Evolutionary conservation across 2,797 vertebrate genomes (phyloP).

Genomic region (Acrossocheilus fasciatus): DNA sequence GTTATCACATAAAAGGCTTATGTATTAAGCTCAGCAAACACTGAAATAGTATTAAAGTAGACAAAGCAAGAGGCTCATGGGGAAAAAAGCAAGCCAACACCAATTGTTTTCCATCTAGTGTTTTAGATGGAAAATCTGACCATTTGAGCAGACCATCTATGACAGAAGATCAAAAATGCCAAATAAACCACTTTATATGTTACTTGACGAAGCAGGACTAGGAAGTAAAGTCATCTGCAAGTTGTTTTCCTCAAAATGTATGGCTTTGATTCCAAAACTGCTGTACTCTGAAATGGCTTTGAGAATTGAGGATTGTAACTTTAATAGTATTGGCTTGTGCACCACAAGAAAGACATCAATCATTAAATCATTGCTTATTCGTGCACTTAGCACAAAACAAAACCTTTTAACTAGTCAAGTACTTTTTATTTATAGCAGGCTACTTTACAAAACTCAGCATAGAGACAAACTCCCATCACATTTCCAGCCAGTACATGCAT

Average conservation of each 20-base stretch:
- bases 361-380: not conserved
- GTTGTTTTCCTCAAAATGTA: constrained; percentile 2
- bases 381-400: constrained; percentile 21
- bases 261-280: not conserved
- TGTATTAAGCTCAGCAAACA: not conserved
- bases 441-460: not conserved
- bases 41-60: constrained; percentile 4
- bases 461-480: not conserved
- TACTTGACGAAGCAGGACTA: constrained; percentile 12
- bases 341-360: constrained; percentile 14
- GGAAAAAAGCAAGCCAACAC: not conserved
- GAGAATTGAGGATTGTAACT: constrained; percentile 27
- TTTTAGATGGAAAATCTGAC: not conserved
- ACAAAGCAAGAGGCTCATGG: not conserved
- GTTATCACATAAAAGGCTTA: not conserved
- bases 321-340: constrained; percentile 10
- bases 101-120: not conserved
- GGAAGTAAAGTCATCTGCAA: not conserved
- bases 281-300: constrained; percentile 27
- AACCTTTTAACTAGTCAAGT: not conserved
- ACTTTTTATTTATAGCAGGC: not conserved
- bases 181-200: not conserved
- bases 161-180: constrained; percentile 1
- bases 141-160: not conserved
- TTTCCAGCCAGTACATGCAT: constrained; percentile 23